Base-by-base conservation (phyloP, 2,888 invertebrate genomes). In the Aplocera efformata region DNA sequence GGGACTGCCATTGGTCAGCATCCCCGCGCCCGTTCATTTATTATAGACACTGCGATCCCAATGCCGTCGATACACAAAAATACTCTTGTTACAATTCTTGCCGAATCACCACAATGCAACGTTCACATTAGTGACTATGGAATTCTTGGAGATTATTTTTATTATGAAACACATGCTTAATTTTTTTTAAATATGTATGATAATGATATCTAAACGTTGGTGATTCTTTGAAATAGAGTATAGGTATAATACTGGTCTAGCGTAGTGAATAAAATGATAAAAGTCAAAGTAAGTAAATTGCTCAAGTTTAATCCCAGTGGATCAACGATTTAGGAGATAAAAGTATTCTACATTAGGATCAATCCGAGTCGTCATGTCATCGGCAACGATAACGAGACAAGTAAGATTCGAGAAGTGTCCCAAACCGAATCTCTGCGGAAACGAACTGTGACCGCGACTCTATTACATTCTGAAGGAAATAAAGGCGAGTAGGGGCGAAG, bases 1-100 rank as follows among this genome's bases (percentile, higher is more conserved):
- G 86, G 88, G 82, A 80, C 84, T 76, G 78, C 84, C 84, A 82
- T 81, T 85, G 88, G 86, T 85, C 88, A 86, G 82, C 84, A 73
- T 79, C 81, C 82, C 84, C 80, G 79, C 81, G 78, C 79, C 79
- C 81, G 79, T 86, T 89, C 89, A 89, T 89, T 89, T 89, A 89
- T 89, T 89, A 89, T 89, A 89, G 86, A 89, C 88, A 84, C 73
- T 68, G 78, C 71, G 85, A 83, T 82, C 80, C 83, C 79, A 76
- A 65, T 50, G 51, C 52, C 56, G 39, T 37, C 58, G 51, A 56
- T 57, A 57, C 55, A 59, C 62, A 56, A 45, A 51, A 55, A 60
- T 61, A 48, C 53, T 53, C 50, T 50, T 45, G 53, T 64, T 53
- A 53, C 51, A 56, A 63, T 67, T 66, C 56, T 59, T 61, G 63